phyloP scores from a whole-genome alignment of 2,113 vertebrate genomes.

The human region GRCh38 chrX:102852001-102852500 shows the following conservation, averaged over 20 bases:
- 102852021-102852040: background rate
- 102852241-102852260: background rate
- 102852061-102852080: background rate
- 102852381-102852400: background rate
- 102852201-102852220: background rate
- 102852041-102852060: background rate
- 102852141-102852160: background rate
- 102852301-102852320: background rate
- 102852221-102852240: background rate
- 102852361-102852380: background rate
- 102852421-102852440: background rate
- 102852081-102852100: background rate
- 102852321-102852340: background rate
- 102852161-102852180: background rate
- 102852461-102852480: no score
- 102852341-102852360: background rate
- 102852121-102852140: background rate
- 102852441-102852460: background rate
- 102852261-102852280: background rate
- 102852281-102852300: background rate
- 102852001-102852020: background rate
- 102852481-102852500: background rate
- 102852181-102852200: background rate
- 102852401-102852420: background rate
- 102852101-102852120: background rate